Evolutionary conservation across 2,888 invertebrate genomes (phyloP).

Genomic region (Patella ulyssiponensis): DNA sequence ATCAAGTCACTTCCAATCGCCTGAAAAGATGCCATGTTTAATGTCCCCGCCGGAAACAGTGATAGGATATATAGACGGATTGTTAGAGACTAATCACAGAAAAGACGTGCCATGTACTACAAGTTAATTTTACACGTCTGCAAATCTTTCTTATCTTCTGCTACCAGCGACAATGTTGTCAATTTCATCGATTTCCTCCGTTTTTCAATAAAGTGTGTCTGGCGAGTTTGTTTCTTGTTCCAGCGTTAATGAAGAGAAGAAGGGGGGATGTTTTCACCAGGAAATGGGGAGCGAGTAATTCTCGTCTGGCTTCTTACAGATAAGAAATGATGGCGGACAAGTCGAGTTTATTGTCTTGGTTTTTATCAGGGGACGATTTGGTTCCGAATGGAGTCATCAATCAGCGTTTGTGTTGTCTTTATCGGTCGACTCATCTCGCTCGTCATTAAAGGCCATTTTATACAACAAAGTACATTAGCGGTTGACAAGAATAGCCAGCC

Average conservation of each 20-base stretch:
- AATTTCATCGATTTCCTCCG: conserved; percentile 8
- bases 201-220: conserved; percentile 12
- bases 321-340: conserved; percentile 11
- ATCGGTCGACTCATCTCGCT: conserved; percentile 18
- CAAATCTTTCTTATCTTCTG: conserved; percentile 38
- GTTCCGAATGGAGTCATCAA: conserved; percentile 14
- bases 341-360: conserved; percentile 19
- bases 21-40: neutral
- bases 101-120: conserved; percentile 38
- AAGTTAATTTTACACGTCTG: conserved; percentile 40
- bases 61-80: conserved; percentile 11
- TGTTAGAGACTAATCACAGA: conserved; percentile 31
- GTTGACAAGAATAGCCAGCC: conserved; percentile 12
- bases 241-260: conserved; percentile 16
- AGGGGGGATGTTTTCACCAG: conserved; percentile 21
- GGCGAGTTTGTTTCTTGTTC: conserved; percentile 9
- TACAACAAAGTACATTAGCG: conserved; percentile 26
- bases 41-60: conserved; percentile 12
- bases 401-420: conserved; percentile 15
- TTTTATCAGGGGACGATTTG: conserved; percentile 22
- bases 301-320: conserved; percentile 14
- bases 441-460: conserved; percentile 22
- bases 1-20: conserved; percentile 7
- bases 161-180: conserved; percentile 32
- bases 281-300: conserved; percentile 18